Conservation (phyloP, 2,797 vertebrate genomes). For the Hoplostethus atlanticus region DNA sequence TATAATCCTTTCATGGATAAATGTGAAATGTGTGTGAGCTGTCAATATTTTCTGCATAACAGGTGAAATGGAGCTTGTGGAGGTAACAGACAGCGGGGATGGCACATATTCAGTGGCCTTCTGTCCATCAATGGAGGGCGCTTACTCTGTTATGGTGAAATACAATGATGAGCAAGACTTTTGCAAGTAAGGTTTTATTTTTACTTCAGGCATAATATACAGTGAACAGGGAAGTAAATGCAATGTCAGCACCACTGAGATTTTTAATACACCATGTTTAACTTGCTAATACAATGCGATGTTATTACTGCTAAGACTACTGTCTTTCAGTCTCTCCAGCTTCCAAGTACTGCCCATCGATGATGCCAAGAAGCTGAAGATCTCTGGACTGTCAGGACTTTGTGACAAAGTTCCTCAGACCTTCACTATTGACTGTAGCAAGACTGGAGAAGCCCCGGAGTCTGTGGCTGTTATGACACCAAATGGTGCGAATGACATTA, state of each 20-base stretch:
- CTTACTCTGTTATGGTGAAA: constrained; percentile 80
- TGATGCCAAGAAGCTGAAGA: neutral
- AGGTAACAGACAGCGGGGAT: constrained; percentile 59
- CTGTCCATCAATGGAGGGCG: constrained; percentile 80
- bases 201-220: too few relatives aligned
- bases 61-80: too few relatives aligned
- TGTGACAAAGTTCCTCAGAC: constrained; percentile 76
- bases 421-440: constrained; percentile 83
- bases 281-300: too few relatives aligned
- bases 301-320: neutral
- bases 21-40: neutral
- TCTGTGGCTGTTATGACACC: constrained; percentile 27
- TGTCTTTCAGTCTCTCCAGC: neutral
- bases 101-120: constrained; percentile 80
- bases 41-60: too few relatives aligned
- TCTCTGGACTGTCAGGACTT: neutral
- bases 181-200: constrained; percentile 50
- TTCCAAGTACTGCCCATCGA: constrained; percentile 7
- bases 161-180: constrained; percentile 67
- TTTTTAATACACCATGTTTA: too few relatives aligned
- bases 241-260: too few relatives aligned
- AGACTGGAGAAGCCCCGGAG: constrained; percentile 79
- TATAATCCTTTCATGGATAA: neutral
- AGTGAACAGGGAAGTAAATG: too few relatives aligned
- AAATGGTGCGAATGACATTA: neutral